These are phyloP conservation scores for Emys orbicularis DNA, from an alignment of 2,797 vertebrate species.

Conservation along the genomic window DNA sequence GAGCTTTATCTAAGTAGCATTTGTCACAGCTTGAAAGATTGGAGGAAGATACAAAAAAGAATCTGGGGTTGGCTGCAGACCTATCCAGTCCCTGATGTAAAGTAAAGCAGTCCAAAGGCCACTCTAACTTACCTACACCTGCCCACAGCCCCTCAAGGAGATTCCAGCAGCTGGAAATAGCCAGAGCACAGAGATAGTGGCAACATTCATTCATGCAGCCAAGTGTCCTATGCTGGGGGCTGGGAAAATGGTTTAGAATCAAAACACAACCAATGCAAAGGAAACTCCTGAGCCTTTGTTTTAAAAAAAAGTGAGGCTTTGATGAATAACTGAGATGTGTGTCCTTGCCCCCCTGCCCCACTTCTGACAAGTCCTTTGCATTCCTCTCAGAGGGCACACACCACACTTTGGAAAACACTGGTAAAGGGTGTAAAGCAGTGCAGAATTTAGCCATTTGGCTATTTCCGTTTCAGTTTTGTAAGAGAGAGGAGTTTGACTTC, in stretches of 20 bases:
- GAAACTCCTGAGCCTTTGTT: neutral
- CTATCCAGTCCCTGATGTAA: neutral
- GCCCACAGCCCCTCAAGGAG: neutral
- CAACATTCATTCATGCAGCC: neutral
- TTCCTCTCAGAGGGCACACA: neutral
- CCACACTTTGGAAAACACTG: neutral
- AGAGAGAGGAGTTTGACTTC: neutral
- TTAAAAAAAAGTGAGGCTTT: neutral
- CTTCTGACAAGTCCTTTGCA: neutral
- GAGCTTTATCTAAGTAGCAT: neutral
- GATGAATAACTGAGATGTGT: neutral
- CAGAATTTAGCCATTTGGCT: neutral
- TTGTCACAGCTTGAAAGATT: neutral
- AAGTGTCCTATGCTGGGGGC: neutral
- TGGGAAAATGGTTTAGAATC: neutral
- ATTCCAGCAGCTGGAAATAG: neutral
- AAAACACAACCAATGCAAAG: neutral
- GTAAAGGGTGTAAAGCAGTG: neutral
- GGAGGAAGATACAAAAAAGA: neutral
- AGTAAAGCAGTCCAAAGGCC: neutral
- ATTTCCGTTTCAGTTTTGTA: neutral
- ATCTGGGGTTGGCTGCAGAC: neutral
- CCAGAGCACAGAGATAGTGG: neutral
- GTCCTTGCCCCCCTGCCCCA: neutral
- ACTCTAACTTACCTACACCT: neutral